Evolutionary conservation across 53 echinoderm and acorn worm genomes (phyloP), one percentile per base, ranked within the genome.

Genomic region (Pentamera pediparva): DNA sequence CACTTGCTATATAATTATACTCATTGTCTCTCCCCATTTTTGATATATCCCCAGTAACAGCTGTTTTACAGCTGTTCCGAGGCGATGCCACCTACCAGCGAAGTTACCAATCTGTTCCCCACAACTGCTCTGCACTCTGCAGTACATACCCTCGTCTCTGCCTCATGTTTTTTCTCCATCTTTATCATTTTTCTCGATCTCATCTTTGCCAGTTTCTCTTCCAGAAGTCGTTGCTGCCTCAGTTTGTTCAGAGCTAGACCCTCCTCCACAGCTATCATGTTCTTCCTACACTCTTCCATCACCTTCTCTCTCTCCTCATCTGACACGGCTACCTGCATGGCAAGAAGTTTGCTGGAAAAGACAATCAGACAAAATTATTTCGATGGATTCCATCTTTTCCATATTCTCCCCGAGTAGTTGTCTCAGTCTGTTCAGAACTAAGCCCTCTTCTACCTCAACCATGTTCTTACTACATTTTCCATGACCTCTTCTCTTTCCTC

Each of bases 321-420:
- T 10, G 96, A 96, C 69, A 96, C 84, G 13, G 91, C 91, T 17
- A 94, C 76, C 64, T 95, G 96, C 24, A 82, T 78, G n/a, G 96
- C 96, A 19, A 95, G 47, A 18, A 95, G 79, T 56, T 76, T 84
- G 0, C 96, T 95, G 57, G 25, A 27, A 37, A 2, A 39, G 39
- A 13, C 24, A n/a, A n/a, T n/a, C n/a, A n/a, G n/a, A n/a, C n/a
- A n/a, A n/a, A n/a, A 83, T 83, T 81, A 92, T 82, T 69, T 89
- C 73, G 49, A 72, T 76, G 0, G 83, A 82, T 56, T 81, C 83
- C 69, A 82, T 76, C 21, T 64, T 64, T 21, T 85, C 76, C 35
- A 92, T 50, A 63, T 85, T 96, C 71, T 96, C 96, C 54, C 91
- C 96, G 27, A 96, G 52, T 6, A 92, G 72, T 10, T 96, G 96